phyloP scores from a whole-genome alignment of 53 echinoderm and acorn worm genomes.

The Paracentrotus lividus region DNA sequence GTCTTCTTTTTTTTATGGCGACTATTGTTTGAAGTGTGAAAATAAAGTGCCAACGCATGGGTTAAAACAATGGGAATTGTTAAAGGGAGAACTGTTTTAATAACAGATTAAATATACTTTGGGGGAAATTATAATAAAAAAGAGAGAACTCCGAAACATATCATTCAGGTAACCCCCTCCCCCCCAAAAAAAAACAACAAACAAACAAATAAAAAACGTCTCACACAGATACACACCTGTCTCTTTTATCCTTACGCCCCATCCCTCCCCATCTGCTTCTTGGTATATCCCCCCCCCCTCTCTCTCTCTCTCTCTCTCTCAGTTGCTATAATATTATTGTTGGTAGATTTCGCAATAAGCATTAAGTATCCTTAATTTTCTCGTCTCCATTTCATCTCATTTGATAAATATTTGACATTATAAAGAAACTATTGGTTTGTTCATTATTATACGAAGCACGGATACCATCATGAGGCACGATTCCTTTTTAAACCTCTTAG shows the following conservation, averaged over 20 bases:
- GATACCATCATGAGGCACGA: neutral
- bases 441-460: neutral
- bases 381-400: neutral
- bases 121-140: too few relatives aligned
- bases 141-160: too few relatives aligned
- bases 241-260: neutral
- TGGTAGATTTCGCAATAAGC: too few relatives aligned
- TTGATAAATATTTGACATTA: neutral
- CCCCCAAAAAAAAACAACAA: too few relatives aligned
- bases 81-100: too few relatives aligned
- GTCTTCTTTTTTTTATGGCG: too few relatives aligned
- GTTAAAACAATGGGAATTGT: too few relatives aligned
- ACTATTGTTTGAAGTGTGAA: too few relatives aligned
- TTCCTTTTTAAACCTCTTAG: conserved; percentile 13
- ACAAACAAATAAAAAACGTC: neutral
- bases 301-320: conserved; percentile 20
- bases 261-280: neutral
- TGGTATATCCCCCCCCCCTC: neutral
- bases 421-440: neutral
- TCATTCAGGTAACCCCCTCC: too few relatives aligned
- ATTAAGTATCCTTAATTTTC: too few relatives aligned
- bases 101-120: too few relatives aligned
- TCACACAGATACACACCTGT: neutral
- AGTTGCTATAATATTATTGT: neutral
- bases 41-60: too few relatives aligned